Percentiles rank a stretch among this genome's conserved stretches.
Conservation (phyloP, 1,140 invertebrate genomes). For the Drosophila kepulauana region DNA sequence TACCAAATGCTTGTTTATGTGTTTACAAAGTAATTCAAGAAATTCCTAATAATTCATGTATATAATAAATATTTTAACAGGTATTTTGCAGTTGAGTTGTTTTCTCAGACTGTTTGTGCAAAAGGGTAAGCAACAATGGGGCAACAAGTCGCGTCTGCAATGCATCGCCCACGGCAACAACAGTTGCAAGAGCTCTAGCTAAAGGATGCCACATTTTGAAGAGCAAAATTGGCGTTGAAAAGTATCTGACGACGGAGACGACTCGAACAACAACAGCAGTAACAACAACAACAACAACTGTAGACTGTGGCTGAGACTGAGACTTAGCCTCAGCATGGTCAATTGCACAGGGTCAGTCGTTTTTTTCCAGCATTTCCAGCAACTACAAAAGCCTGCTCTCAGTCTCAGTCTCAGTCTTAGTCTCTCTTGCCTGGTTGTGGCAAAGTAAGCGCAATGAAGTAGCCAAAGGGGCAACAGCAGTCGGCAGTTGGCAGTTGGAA, state of each 20-base stretch:
- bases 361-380: slow-evolving; percentile 13
- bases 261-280: slow-evolving; percentile 14
- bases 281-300: slow-evolving; percentile 35
- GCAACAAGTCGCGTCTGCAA: slow-evolving; percentile 82
- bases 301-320: slow-evolving; percentile 3
- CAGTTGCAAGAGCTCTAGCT: slow-evolving; percentile 14
- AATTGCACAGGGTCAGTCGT: slow-evolving; percentile 71
- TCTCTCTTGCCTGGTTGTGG: slow-evolving; percentile 45
- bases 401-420: neutral
- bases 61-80: too few relatives aligned
- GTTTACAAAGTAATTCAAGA: too few relatives aligned
- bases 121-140: slow-evolving; percentile 76
- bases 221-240: slow-evolving; percentile 79
- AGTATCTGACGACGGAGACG: slow-evolving; percentile 69
- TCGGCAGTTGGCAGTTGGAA: neutral
- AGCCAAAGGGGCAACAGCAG: slow-evolving; percentile 37
- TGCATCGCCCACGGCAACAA: slow-evolving; percentile 75
- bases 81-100: too few relatives aligned
- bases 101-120: slow-evolving; percentile 32
- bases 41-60: too few relatives aligned
- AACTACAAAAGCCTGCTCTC: neutral
- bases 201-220: slow-evolving; percentile 62
- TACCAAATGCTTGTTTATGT: too few relatives aligned
- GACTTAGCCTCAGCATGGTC: slow-evolving; percentile 55
- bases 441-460: slow-evolving; percentile 77